These are phyloP conservation scores for Drosophila sulfurigaster DNA, from an alignment of 1,140 invertebrate genomes.

Conservation along the genomic window DNA sequence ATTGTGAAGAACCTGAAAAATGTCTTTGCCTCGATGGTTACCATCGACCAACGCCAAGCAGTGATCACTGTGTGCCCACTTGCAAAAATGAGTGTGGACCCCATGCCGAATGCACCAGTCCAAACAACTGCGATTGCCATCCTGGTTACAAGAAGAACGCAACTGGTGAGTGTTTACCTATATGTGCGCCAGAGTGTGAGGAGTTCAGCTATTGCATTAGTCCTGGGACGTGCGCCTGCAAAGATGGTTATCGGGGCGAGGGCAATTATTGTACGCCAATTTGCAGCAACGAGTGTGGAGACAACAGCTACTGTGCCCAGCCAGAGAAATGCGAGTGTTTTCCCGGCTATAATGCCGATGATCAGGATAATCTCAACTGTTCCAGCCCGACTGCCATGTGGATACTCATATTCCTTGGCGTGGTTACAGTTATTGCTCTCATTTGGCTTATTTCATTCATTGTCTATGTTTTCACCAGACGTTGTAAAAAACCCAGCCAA, in stretches of 20 bases:
- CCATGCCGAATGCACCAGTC: background rate
- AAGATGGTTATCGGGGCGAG: conserved; percentile 86
- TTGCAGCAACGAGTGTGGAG: conserved; percentile 28
- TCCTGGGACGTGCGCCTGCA: conserved; percentile 87
- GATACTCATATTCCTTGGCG: background rate
- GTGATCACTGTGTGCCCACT: background rate
- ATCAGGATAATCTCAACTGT: conserved; percentile 13
- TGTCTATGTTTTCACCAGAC: background rate
- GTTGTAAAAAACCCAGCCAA: background rate
- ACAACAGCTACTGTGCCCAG: conserved; percentile 53
- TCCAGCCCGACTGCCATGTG: background rate
- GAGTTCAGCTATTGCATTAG: conserved; percentile 46
- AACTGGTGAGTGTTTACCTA: background rate
- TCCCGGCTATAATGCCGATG: conserved; percentile 66
- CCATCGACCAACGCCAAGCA: background rate
- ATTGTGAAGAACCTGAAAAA: background rate
- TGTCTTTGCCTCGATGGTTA: conserved; percentile 13
- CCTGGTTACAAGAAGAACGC: background rate
- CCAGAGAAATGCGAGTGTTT: conserved; percentile 74
- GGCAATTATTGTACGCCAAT: conserved; percentile 12
- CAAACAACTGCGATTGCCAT: background rate
- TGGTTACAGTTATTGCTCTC: background rate
- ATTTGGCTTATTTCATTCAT: background rate
- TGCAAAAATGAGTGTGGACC: background rate
- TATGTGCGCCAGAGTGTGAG: conserved; percentile 21